Evolutionary conservation across 2,888 invertebrate species (phyloP).

Genomic region (Lacanobia wlatinum): DNA sequence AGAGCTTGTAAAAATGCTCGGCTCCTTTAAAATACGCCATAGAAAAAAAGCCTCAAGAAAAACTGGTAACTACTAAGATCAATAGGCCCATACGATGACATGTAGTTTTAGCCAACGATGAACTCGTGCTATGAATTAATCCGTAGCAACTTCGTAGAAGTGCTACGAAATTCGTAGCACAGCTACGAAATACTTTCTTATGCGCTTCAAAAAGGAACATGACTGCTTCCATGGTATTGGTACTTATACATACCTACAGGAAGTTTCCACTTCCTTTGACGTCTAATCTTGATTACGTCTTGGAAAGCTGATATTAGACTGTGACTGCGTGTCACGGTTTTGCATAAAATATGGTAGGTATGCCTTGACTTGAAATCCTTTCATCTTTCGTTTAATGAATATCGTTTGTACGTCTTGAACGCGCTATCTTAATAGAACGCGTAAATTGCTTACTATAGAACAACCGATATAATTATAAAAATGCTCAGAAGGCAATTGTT

Average conservation of each 20-base stretch:
- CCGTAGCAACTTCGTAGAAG: constrained; percentile 26
- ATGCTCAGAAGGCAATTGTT: neutral
- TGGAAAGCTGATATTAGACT: constrained; percentile 19
- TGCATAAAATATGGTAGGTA: neutral
- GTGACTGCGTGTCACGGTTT: constrained; percentile 9
- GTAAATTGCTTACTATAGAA: neutral
- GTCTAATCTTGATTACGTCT: constrained; percentile 33
- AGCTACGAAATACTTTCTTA: constrained; percentile 4
- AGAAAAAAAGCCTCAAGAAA: too few relatives aligned
- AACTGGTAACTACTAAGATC: neutral
- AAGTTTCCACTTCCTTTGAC: neutral
- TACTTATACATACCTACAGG: neutral
- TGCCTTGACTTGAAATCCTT: neutral
- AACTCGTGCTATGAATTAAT: neutral
- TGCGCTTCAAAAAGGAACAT: neutral
- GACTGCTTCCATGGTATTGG: neutral
- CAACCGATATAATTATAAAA: too few relatives aligned
- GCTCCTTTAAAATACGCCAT: too few relatives aligned
- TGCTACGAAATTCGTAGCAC: constrained; percentile 19
- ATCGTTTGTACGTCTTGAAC: neutral
- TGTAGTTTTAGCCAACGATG: neutral
- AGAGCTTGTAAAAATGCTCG: too few relatives aligned
- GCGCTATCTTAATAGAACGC: too few relatives aligned
- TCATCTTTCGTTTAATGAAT: constrained; percentile 2
- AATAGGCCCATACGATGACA: neutral